Evolutionary conservation across 1,140 invertebrate species (phyloP).

Genomic region (Drosophila sturtevanti): DNA sequence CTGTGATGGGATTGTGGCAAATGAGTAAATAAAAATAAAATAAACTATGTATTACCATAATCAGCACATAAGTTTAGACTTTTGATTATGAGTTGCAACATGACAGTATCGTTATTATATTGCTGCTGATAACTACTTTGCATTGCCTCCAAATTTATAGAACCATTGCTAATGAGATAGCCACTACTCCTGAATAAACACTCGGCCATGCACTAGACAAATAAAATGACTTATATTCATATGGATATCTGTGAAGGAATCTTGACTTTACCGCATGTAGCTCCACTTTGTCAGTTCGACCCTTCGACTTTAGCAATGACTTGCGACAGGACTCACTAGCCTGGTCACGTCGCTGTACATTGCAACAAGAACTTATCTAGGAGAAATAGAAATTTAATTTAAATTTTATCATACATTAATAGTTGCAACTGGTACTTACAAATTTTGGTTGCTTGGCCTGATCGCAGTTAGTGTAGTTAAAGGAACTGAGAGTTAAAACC

Average conservation of each 20-base stretch:
- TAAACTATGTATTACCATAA: constrained; percentile 32
- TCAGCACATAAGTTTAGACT: constrained; percentile 38
- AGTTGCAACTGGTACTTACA: constrained; percentile 16
- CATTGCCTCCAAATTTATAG: constrained; percentile 32
- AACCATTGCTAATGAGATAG: constrained; percentile 40
- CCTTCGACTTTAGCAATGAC: constrained; percentile 26
- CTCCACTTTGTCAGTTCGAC: constrained; percentile 44
- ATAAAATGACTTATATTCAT: not conserved
- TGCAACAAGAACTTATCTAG: constrained; percentile 49
- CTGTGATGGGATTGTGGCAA: constrained; percentile 14
- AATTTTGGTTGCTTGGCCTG: constrained; percentile 52
- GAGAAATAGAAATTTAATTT: too few species aligned
- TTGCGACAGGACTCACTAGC: constrained; percentile 45
- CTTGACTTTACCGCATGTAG: constrained; percentile 42
- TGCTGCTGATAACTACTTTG: constrained; percentile 42
- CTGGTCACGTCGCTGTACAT: constrained; percentile 48
- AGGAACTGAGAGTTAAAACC: constrained; percentile 5
- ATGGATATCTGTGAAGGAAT: not conserved
- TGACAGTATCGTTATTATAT: constrained; percentile 36
- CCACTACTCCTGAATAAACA: constrained; percentile 49
- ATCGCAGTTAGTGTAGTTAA: constrained; percentile 56
- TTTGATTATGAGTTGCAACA: constrained; percentile 39
- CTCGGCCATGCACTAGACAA: constrained; percentile 56
- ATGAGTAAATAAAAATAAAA: not conserved
- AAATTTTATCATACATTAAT: too few species aligned